Base-by-base conservation (phyloP, 2,888 invertebrate genomes). In the Leistus spinibarbis region DNA sequence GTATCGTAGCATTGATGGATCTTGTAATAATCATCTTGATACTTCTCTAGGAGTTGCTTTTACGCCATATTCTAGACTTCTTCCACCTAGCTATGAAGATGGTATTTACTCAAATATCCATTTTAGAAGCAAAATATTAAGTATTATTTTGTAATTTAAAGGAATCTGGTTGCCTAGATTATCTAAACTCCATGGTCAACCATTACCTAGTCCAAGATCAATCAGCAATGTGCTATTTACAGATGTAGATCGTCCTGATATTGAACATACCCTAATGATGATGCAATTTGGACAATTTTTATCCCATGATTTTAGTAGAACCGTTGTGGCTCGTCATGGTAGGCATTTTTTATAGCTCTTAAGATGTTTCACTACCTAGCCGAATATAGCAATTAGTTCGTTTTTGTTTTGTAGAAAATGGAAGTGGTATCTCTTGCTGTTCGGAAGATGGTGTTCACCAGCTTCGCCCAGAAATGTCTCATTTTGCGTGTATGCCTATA, bases 201-300 rank as follows among this genome's bases (percentile, higher is more conserved):
- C 88, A 0, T 84, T 95, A 3, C 88, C 91, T 0, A 90, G 91
- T 76, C 89, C 95, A 0, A 88, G 95, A 54, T 82, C 87, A 7
- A 89, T 95, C 56, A 95, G 94, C 72, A 86, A 88, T 3, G 83
- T 84, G 0, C 81, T 95, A 0, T 87, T 95, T 54, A 82, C 86
- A 0, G 90, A 91, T 77, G 86, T 86, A 0, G 88, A 89, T 81
- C 86, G 87, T 63, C 90, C 90, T 13, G 92, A 93, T 82, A 79
- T 83, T 0, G 87, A 88, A 0, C 88, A 88, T 80, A 93, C 92
- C 68, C 84, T 93, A 63, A 86, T 94, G 81, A 86, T 93, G 72
- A 93, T 93, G 92, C 93, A 94, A 83, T 95, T 93, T 85, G 92
- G 93, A 0, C 94, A 95, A 82, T 93, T 95, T 80, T 83, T 95